Percentiles rank a stretch among this genome's conserved stretches.
Conservation (phyloP, 2,888 invertebrate species). For the Dynastes tityus region DNA sequence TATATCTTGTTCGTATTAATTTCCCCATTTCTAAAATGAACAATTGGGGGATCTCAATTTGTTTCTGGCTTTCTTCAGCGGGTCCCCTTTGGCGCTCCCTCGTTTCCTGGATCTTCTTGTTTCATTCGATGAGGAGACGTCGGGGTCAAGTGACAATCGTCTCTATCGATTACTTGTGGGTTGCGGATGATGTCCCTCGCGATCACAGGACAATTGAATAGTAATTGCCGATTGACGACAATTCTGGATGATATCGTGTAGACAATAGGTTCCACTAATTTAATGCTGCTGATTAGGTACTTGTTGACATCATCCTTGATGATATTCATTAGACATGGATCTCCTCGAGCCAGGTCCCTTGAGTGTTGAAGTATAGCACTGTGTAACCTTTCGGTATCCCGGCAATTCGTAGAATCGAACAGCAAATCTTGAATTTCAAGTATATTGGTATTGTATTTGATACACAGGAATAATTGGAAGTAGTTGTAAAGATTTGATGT, state of each 20-base stretch:
- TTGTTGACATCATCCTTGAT: background rate
- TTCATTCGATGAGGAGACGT: too few relatives aligned
- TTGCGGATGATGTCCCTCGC: background rate
- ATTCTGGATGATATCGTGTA: too few relatives aligned
- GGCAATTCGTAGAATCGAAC: background rate
- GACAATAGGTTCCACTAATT: background rate
- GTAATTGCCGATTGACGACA: background rate
- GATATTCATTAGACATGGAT: background rate
- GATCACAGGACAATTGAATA: background rate
- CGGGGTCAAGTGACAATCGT: background rate
- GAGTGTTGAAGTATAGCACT: background rate
- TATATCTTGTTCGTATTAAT: too few relatives aligned
- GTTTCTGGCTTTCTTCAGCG: too few relatives aligned
- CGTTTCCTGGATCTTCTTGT: too few relatives aligned
- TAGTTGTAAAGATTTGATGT: background rate
- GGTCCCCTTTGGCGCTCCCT: too few relatives aligned
- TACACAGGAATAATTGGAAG: background rate
- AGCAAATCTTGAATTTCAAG: background rate
- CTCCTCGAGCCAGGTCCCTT: background rate
- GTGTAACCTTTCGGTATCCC: background rate
- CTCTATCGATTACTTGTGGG: background rate
- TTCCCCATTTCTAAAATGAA: too few relatives aligned
- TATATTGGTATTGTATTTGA: background rate
- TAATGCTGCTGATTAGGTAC: background rate
- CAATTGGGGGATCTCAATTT: too few relatives aligned